Percentiles rank a stretch among this genome's conserved stretches.
phyloP scores from a whole-genome alignment of 2,113 vertebrate genomes.

The Trematomus loennbergii region DNA sequence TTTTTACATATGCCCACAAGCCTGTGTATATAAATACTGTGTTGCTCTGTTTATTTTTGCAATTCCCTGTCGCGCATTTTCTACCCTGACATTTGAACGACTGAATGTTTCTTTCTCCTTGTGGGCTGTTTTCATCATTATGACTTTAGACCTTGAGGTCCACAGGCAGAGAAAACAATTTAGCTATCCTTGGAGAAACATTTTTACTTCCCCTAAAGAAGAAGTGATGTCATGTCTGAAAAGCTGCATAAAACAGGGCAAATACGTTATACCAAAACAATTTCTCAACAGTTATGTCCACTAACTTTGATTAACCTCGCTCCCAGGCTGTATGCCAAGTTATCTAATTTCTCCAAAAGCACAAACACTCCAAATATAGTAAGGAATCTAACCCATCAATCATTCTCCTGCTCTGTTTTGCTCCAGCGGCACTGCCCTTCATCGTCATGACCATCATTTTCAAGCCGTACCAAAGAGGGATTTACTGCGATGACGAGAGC shows the following conservation, averaged over 20 bases:
- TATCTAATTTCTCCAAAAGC: neutral
- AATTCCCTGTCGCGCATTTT: conserved; percentile 35
- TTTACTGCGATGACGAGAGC: conserved; percentile 92
- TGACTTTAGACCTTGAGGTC: conserved; percentile 37
- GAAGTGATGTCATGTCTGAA: conserved; percentile 68
- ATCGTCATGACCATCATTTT: conserved; percentile 88
- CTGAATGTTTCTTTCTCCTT: conserved; percentile 27
- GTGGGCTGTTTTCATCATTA: conserved; percentile 50
- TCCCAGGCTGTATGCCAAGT: neutral
- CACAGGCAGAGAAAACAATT: conserved; percentile 48
- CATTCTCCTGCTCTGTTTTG: conserved; percentile 16
- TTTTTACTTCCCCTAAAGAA: conserved; percentile 33
- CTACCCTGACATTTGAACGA: conserved; percentile 30
- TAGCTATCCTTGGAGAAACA: conserved; percentile 56
- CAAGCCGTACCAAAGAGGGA: conserved; percentile 88
- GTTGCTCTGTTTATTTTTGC: conserved; percentile 60
- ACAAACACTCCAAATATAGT: neutral
- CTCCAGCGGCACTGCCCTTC: conserved; percentile 90
- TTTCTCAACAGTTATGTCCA: neutral
- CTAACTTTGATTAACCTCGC: conserved; percentile 1
- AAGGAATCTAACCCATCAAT: neutral
- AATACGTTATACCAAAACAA: conserved; percentile 34
- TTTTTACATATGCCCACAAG: conserved; percentile 24
- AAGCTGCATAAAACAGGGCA: conserved; percentile 19
- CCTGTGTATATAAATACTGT: conserved; percentile 39